phyloP scores from a whole-genome alignment of 1,140 invertebrate species.

The Drosophila ercepeae region DNA sequence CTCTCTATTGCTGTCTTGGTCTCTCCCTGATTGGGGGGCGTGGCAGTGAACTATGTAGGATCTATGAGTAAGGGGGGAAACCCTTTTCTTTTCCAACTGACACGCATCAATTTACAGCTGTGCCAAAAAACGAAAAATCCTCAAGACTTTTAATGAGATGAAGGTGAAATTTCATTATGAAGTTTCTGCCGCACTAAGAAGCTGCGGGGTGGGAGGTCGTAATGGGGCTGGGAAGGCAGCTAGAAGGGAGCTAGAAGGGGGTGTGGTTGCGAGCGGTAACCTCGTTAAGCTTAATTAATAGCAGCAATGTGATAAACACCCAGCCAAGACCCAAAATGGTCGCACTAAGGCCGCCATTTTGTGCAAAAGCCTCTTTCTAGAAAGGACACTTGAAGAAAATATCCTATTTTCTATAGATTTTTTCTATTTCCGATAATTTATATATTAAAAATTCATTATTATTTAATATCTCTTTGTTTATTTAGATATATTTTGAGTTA shows the following conservation, averaged over 20 bases:
- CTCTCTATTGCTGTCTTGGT: background rate
- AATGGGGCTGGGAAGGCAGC: background rate
- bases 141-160: slow-evolving; percentile 83
- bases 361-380: slow-evolving; percentile 9
- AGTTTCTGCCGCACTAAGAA: slow-evolving; percentile 61
- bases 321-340: slow-evolving; percentile 63
- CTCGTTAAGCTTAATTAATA: slow-evolving; percentile 84
- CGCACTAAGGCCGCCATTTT: slow-evolving; percentile 67
- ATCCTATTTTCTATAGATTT: background rate
- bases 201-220: background rate
- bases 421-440: background rate
- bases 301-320: slow-evolving; percentile 84
- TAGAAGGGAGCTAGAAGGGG: slow-evolving; percentile 31
- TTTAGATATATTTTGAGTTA: no score
- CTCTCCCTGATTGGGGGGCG: slow-evolving; percentile 29
- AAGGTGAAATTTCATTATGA: slow-evolving; percentile 83
- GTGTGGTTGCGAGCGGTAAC: slow-evolving; percentile 81
- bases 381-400: background rate
- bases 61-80: slow-evolving; percentile 18
- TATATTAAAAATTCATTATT: no score
- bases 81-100: slow-evolving; percentile 49
- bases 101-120: slow-evolving; percentile 66
- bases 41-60: slow-evolving; percentile 33
- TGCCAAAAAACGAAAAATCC: slow-evolving; percentile 41
- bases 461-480: no score